Evolutionary conservation across 2,113 vertebrate species (phyloP), one percentile per base, ranked within the genome.

Genomic region (Esox niger): DNA sequence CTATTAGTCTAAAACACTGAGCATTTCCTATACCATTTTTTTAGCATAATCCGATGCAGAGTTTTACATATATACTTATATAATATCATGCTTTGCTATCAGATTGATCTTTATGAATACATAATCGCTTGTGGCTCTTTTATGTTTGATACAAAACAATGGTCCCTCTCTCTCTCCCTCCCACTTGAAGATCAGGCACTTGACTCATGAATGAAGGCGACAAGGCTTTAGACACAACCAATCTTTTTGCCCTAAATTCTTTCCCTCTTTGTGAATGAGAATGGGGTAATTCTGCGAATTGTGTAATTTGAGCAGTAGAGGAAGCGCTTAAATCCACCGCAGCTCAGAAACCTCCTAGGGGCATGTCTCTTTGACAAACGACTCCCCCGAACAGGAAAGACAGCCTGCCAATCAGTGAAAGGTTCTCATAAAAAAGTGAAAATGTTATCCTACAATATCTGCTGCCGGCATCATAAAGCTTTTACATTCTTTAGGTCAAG

Each of bases 241-340:
- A 75, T 66, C 71, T 54, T 71, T 70, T 65, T 32, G 60, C 73
- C 69, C 73, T 82, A 70, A 77, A 74, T 81, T 80, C 84, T 82
- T 84, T 87, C 81, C 86, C 78, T 79, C 73, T 68, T 85, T 77
- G 78, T 84, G 81, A 89, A 88, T 86, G 84, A 87, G 76, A 70
- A 43, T 1, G 38, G 38, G 38, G 77, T 73, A 80, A 87, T 85
- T 90, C 82, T 86, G 79, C 82, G 87, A 90, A 89, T 76, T 72
- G 79, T 80, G 76, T 73, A 68, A 76, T 68, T 2, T 72, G 79
- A 87, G 79, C 73, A 73, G 75, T 31, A 31, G 73, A 86, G 81
- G 82, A 84, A 84, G 79, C 80, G 76, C 79, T 73, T 83, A 88
- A 87, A 82, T 89, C 80, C 84, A 67, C 81, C 87, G 77, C 70